These are phyloP conservation scores for Podabrus alpinus DNA, from an alignment of 2,888 invertebrate species.

Conservation along the genomic window DNA sequence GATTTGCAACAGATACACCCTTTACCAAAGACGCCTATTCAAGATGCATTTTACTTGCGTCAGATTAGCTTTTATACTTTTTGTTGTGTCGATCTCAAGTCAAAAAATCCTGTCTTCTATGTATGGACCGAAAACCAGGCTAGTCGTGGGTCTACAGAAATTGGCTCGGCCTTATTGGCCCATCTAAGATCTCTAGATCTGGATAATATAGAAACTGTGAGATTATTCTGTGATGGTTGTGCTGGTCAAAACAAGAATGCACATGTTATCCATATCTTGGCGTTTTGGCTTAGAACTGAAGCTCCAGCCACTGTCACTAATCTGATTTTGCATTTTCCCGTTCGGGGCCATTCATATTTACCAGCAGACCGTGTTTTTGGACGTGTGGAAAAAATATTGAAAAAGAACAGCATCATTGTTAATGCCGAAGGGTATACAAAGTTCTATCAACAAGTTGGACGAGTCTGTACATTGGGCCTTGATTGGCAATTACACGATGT, in stretches of 20 bases:
- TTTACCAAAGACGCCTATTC: constrained; percentile 16
- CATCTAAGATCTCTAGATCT: constrained; percentile 9
- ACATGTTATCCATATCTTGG: constrained; percentile 6
- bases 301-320: constrained; percentile 6
- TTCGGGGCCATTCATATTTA: constrained; percentile 12
- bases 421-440: constrained; percentile 8
- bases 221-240: constrained; percentile 18
- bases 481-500: not conserved
- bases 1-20: not conserved
- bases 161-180: constrained; percentile 21
- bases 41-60: constrained; percentile 30
- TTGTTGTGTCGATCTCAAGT: constrained; percentile 19
- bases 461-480: not conserved
- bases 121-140: constrained; percentile 17
- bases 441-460: not conserved
- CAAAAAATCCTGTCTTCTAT: constrained; percentile 19
- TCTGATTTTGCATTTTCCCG: constrained; percentile 11
- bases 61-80: constrained; percentile 28
- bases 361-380: constrained; percentile 20
- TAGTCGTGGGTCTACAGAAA: constrained; percentile 7
- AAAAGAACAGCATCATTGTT: constrained; percentile 5
- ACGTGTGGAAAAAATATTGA: constrained; percentile 15
- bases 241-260: constrained; percentile 29
- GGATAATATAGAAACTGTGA: not conserved
- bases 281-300: constrained; percentile 7